Evolutionary conservation across 2,113 vertebrate species (phyloP), one percentile per base, ranked within the genome.

Genomic region (Octodon degus): DNA sequence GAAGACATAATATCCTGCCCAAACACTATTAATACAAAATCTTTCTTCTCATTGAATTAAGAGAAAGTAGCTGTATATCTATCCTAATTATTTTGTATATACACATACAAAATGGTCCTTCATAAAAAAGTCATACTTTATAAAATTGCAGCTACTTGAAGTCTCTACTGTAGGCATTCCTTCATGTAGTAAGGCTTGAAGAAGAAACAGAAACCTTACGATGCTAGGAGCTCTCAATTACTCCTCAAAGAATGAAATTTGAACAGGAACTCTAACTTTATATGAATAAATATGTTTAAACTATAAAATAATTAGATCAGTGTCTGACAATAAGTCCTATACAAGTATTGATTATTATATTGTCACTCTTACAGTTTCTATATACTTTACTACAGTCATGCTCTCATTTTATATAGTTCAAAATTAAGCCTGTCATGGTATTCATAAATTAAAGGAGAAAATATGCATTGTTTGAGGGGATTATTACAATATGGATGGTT

Each of bases 221-320:
- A 43, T 13, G 2, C 24, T 60, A 8, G 80, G 58, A 88, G 2
- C 7, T 93, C 11, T 86, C 40, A 81, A 17, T 24, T 77, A 17
- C 91, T 91, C 82, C 27, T 86, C 11, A 82, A 91, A 82, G 37
- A 91, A 62, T 17, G 1, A 77, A 68, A 96, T 81, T 27, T 77
- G 14, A 96, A 25, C 14, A 60, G 19, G 2, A 83, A 55, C 6
- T 50, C 7, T 50, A 20, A 93, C 2, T 74, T 70, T 17, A 32
- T 19, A 53, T 25, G 1, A 88, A 2, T 13, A 60, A 79, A 34
- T 81, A 22, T n/a, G 2, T 47, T 90, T 63, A 47, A 25, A 37
- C 14, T n/a, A 1, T 86, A 24, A 90, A 96, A 67, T 5, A 16
- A 8, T 53, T 90, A 37, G 55, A 37, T 77, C 19, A 74, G n/a